Evolutionary conservation across 2,113 vertebrate genomes (phyloP), one percentile per base, ranked within the genome.

Genomic region (Grus americana): DNA sequence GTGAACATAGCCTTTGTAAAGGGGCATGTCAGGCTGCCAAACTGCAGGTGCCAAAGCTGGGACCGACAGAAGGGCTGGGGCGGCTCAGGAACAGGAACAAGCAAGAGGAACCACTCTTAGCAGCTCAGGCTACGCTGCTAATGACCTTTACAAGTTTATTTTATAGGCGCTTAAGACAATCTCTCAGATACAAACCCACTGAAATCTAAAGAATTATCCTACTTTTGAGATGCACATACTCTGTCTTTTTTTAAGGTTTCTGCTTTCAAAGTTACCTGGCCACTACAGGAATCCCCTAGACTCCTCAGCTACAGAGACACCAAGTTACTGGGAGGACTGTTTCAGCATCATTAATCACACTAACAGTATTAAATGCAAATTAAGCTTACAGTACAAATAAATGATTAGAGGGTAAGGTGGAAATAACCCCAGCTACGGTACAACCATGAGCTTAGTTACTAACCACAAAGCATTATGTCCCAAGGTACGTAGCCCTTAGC

Each of bases 371-470:
- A 58, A 63, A 63, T 40, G 34, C 52, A 78, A 94, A 88, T 55
- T 20, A 86, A 78, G 40, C 54, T 85, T 32, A 30, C 49, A 92
- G 52, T 50, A 52, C 73, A 72, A 55, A 87, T 55, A 81, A 90
- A 55, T 15, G 10, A 5, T 59, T 82, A 58, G 57, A 85, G 40
- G 47, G 30, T 19, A 58, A 71, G 34, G 40, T 79, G 88, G 74
- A 79, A 94, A 92, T 72, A 90, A 72, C 79, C 67, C 72, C 79
- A 88, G 75, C 88, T 54, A 19, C 34, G 73, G n/a, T 4, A 47
- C 29, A 67, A 46, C 32, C 38, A 42, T 11, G n/a, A n/a, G 55
- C 58, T 40, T 42, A 50, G 55, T 20, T 40, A 44, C 46, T 55
- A 40, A 57, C 55, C 76, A 65, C 55, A 59, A 63, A 88, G 47